Evolutionary conservation across 2,113 vertebrate genomes (phyloP).

Genomic region (Pluvialis apricaria): DNA sequence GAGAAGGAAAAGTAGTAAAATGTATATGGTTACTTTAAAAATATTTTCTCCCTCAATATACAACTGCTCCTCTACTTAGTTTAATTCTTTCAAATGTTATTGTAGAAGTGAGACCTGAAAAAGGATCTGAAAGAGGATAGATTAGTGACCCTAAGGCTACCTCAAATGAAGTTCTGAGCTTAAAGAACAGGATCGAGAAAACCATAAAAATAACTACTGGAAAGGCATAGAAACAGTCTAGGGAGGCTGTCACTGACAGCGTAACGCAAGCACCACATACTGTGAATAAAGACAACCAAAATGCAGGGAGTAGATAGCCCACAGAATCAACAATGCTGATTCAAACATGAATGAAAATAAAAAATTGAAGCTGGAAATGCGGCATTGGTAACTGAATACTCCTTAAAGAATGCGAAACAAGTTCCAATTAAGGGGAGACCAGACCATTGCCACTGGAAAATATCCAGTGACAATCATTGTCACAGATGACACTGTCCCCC

Average conservation of each 20-base stretch:
- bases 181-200: background rate
- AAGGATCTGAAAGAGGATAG: constrained; percentile 27
- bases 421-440: background rate
- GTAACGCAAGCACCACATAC: background rate
- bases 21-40: constrained; percentile 58
- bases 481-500: background rate
- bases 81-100: constrained; percentile 50
- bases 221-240: background rate
- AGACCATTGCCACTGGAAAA: background rate
- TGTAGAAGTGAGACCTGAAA: constrained; percentile 17
- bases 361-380: background rate
- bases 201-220: background rate
- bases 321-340: background rate
- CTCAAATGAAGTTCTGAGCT: background rate
- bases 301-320: background rate
- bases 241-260: background rate
- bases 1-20: constrained; percentile 52
- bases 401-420: background rate
- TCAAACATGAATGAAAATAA: background rate
- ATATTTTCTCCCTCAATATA: constrained; percentile 57
- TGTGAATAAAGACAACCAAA: background rate
- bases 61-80: constrained; percentile 39
- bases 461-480: background rate
- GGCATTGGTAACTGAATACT: background rate
- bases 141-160: constrained; percentile 10